Evolutionary conservation across 2,888 invertebrate genomes (phyloP).

Genomic region (Marronus borbonicus): DNA sequence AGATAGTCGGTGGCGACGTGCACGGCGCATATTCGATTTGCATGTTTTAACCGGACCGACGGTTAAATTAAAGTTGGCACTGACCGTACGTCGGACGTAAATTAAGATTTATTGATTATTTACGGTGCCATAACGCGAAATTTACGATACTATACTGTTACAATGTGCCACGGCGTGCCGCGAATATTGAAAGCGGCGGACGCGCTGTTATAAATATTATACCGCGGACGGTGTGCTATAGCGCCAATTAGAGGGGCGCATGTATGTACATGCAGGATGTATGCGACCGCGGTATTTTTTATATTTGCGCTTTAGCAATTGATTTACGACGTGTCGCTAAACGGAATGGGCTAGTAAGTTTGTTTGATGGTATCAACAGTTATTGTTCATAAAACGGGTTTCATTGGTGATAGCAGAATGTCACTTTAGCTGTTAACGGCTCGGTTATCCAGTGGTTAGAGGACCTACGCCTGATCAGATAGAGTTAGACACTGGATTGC

Average conservation of each 20-base stretch:
- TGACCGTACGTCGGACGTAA: conserved; percentile 28
- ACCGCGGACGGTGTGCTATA: conserved; percentile 4
- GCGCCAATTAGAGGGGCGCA: background rate
- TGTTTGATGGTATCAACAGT: no score
- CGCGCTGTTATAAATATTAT: conserved; percentile 25
- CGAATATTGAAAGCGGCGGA: conserved; percentile 27
- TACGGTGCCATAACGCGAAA: conserved; percentile 28
- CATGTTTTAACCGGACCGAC: conserved; percentile 36
- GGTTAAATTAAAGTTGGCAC: conserved; percentile 37
- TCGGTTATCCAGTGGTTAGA: no score
- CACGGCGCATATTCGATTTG: conserved; percentile 28
- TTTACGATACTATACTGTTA: conserved; percentile 27
- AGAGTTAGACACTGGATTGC: no score
- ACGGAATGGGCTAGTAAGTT: conserved; percentile 1
- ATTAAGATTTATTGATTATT: conserved; percentile 40
- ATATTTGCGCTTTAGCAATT: background rate
- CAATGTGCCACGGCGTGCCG: conserved; percentile 25
- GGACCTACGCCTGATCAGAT: no score
- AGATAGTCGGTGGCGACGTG: conserved; percentile 14
- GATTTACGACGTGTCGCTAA: background rate
- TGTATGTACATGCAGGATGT: background rate
- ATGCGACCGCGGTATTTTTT: conserved; percentile 19
- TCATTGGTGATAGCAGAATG: no score
- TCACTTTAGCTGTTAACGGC: no score
- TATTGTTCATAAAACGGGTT: no score